phyloP scores from a whole-genome alignment of 2,888 invertebrate species.

The Callinectes sapidus region DNA sequence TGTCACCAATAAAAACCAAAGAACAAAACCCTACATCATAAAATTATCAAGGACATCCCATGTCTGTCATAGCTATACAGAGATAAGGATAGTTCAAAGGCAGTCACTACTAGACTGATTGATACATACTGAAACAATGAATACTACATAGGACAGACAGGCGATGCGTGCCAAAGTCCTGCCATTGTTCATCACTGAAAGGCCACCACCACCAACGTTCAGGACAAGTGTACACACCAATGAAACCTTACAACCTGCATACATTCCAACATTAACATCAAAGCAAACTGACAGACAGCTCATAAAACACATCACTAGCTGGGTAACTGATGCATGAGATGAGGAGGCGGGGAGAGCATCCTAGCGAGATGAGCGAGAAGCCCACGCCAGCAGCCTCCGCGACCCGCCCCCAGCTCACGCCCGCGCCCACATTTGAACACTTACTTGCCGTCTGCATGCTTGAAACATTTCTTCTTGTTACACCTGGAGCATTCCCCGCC shows the following conservation, averaged over 20 bases:
- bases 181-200: no score
- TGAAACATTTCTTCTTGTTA: conserved; percentile 69
- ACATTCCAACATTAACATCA: background rate
- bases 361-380: background rate
- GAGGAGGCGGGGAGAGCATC: background rate
- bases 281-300: background rate
- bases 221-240: background rate
- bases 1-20: background rate
- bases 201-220: background rate
- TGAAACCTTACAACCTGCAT: background rate
- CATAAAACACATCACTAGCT: background rate
- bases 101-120: background rate
- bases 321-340: background rate
- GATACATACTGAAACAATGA: background rate
- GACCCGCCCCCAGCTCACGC: background rate
- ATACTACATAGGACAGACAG: background rate
- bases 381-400: background rate
- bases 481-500: conserved; percentile 60
- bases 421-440: background rate
- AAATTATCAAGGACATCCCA: background rate
- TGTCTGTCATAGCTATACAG: background rate
- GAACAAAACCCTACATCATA: background rate
- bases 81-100: background rate
- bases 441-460: conserved; percentile 68
- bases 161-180: no score